Evolutionary conservation across 92 coral and sea anemone genomes (phyloP).

Genomic region (Pocillopora grandis): DNA sequence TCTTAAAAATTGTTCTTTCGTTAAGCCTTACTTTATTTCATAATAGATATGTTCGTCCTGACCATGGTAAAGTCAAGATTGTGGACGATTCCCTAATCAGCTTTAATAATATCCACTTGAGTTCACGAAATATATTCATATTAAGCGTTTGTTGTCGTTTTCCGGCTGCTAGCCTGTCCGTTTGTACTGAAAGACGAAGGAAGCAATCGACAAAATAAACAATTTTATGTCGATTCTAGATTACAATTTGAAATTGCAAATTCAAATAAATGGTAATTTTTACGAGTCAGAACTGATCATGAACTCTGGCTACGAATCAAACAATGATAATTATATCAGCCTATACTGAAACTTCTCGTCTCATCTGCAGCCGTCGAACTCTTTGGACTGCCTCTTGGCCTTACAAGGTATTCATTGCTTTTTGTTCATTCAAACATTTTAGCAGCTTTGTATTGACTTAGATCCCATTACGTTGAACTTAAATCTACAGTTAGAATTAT

Average conservation of each 20-base stretch:
- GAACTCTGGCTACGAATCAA: neutral
- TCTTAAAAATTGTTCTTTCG: neutral
- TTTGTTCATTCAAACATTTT: neutral
- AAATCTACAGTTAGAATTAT: neutral
- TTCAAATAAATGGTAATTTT: conserved; percentile 5
- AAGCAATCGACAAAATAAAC: neutral
- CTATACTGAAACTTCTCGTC: neutral
- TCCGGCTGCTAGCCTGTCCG: neutral
- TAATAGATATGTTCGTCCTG: neutral
- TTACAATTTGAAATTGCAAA: conserved; percentile 3
- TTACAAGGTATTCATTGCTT: neutral
- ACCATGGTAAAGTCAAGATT: neutral
- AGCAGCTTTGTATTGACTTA: neutral
- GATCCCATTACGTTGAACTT: conserved; percentile 13
- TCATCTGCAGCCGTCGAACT: neutral
- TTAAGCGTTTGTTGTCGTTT: neutral
- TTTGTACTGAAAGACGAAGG: neutral
- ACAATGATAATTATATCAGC: neutral
- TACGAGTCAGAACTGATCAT: neutral
- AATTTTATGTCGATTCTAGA: neutral
- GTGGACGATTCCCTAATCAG: neutral
- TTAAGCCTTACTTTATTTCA: neutral
- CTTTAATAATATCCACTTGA: neutral
- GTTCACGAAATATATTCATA: neutral
- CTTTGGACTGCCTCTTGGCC: neutral